Evolutionary conservation across 2,888 invertebrate species (phyloP).

Genomic region (Eilema griseolum): DNA sequence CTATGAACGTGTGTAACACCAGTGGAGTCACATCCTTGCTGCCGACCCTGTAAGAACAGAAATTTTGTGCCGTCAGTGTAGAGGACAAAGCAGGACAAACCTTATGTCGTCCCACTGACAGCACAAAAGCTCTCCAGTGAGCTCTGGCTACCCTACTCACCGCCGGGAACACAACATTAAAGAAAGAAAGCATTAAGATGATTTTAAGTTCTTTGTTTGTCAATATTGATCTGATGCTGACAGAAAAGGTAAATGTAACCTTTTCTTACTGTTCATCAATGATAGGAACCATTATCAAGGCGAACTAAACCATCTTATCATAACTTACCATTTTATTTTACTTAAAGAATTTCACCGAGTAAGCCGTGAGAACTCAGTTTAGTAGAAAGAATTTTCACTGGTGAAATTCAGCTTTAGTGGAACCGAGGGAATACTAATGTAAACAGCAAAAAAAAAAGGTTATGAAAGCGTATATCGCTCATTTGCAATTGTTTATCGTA

Average conservation of each 20-base stretch:
- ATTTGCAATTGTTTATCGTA: slow-evolving; percentile 45
- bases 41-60: too few species aligned
- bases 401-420: background rate
- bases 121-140: too few species aligned
- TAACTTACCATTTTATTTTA: background rate
- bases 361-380: background rate
- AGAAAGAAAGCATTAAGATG: too few species aligned
- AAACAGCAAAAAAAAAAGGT: slow-evolving; percentile 28
- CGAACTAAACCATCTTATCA: background rate
- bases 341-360: background rate
- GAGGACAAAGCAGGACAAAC: too few species aligned
- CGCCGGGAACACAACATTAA: too few species aligned
- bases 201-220: too few species aligned
- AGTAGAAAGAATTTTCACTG: background rate
- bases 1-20: too few species aligned
- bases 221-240: too few species aligned
- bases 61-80: too few species aligned
- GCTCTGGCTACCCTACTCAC: too few species aligned
- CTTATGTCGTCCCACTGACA: too few species aligned
- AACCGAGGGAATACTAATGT: background rate
- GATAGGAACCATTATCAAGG: background rate
- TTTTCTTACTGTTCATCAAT: background rate
- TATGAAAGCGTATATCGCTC: slow-evolving; percentile 46
- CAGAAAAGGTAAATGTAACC: background rate
- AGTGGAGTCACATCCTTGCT: too few species aligned